These are phyloP conservation scores for Drosophila paramelanica DNA, from an alignment of 2,888 invertebrate species.

Conservation along the genomic window DNA sequence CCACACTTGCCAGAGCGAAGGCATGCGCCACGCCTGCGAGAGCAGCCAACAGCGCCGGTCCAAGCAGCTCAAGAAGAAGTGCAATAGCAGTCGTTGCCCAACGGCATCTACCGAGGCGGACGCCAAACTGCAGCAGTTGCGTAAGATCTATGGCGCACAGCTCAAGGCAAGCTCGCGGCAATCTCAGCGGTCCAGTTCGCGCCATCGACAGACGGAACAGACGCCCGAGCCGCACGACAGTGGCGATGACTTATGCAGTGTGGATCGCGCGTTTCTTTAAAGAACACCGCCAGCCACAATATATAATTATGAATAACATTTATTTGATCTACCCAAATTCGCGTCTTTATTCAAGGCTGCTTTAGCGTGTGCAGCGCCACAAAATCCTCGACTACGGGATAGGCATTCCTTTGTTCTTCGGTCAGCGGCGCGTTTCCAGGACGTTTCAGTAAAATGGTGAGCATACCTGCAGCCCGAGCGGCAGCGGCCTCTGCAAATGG, in stretches of 20 bases:
- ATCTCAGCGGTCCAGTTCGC: conserved; percentile 50
- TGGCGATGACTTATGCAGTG: conserved; percentile 82
- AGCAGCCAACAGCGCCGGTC: conserved; percentile 60
- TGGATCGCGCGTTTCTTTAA: conserved; percentile 82
- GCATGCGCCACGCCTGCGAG: conserved; percentile 73
- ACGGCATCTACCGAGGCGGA: conserved; percentile 27
- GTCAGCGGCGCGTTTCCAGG: conserved; percentile 91
- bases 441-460: conserved; percentile 89
- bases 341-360: conserved; percentile 28
- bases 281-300: conserved; percentile 8
- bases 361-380: conserved; percentile 43
- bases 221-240: conserved; percentile 71
- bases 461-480: conserved; percentile 90
- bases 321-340: conserved; percentile 1
- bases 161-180: conserved; percentile 66
- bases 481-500: conserved; percentile 91
- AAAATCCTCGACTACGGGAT: conserved; percentile 88
- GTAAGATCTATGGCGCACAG: conserved; percentile 69
- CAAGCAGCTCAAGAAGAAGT: conserved; percentile 58
- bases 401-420: conserved; percentile 87
- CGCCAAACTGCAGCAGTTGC: conserved; percentile 63
- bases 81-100: conserved; percentile 41
- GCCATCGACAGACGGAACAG: conserved; percentile 28
- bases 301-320: conserved; percentile 6
- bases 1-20: conserved; percentile 81